Conservation (phyloP, 2,797 vertebrate genomes). For the Arremon brunneinucha region DNA sequence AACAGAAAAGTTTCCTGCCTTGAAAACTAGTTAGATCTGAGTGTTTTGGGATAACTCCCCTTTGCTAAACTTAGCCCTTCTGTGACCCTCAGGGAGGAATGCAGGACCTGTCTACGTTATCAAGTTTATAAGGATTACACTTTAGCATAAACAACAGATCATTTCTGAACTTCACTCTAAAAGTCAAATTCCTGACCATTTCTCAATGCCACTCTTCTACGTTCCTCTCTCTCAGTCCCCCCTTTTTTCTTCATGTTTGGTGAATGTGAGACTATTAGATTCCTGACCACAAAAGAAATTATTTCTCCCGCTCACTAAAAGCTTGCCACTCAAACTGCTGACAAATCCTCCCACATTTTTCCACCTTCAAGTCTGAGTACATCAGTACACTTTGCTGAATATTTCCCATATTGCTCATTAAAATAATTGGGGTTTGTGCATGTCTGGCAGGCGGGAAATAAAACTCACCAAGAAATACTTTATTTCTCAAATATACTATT, state of each 20-base stretch:
- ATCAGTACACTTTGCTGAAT: not conserved
- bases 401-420: slow-evolving; percentile 43
- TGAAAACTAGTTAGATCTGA: not conserved
- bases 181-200: slow-evolving; percentile 46
- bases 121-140: slow-evolving; percentile 58
- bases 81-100: slow-evolving; percentile 38
- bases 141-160: slow-evolving; percentile 46
- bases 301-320: slow-evolving; percentile 9
- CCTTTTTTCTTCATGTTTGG: not conserved
- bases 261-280: slow-evolving; percentile 19
- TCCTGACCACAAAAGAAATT: slow-evolving; percentile 51
- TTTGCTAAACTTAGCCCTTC: slow-evolving; percentile 56
- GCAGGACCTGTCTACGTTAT: slow-evolving; percentile 50
- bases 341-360: slow-evolving; percentile 45
- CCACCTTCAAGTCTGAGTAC: slow-evolving; percentile 24
- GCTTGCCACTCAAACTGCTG: slow-evolving; percentile 19
- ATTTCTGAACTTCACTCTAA: slow-evolving; percentile 34
- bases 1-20: not conserved
- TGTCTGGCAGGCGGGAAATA: not conserved
- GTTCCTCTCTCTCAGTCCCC: not conserved
- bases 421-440: not conserved
- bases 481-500: slow-evolving; percentile 13
- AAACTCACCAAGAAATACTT: not conserved
- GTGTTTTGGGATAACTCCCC: slow-evolving; percentile 2
- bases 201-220: not conserved